phyloP scores from a whole-genome alignment of 2,888 invertebrate species.

The Drosophila mimetica region DNA sequence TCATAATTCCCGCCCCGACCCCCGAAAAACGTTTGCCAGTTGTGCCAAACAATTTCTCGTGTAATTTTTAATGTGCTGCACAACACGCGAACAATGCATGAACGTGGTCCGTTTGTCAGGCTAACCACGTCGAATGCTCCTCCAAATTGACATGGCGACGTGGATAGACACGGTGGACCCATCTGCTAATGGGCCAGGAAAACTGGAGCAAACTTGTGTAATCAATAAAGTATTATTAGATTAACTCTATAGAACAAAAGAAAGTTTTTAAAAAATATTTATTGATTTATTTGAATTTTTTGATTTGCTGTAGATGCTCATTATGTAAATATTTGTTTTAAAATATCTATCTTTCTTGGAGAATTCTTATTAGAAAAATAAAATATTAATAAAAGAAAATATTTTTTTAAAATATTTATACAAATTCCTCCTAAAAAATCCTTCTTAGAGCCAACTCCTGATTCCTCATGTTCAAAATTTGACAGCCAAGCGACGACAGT shows the following conservation, averaged over 20 bases:
- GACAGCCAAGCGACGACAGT: slow-evolving; percentile 13
- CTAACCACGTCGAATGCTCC: slow-evolving; percentile 18
- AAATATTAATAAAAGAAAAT: too few relatives aligned
- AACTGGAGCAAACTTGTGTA: neutral
- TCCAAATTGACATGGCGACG: slow-evolving; percentile 15
- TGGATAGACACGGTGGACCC: slow-evolving; percentile 2
- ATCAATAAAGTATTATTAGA: neutral
- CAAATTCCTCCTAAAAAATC: too few relatives aligned
- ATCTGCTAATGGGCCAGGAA: slow-evolving; percentile 24
- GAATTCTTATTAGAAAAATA: too few relatives aligned
- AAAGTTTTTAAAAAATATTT: too few relatives aligned
- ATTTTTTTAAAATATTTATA: too few relatives aligned
- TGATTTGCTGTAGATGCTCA: neutral
- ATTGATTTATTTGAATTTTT: neutral
- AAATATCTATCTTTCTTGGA: too few relatives aligned
- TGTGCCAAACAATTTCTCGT: slow-evolving; percentile 61
- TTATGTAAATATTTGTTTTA: too few relatives aligned
- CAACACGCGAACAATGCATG: slow-evolving; percentile 36
- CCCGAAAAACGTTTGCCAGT: slow-evolving; percentile 31
- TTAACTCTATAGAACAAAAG: too few relatives aligned
- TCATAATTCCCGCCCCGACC: slow-evolving; percentile 50
- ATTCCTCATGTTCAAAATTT: neutral
- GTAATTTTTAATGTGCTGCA: slow-evolving; percentile 66
- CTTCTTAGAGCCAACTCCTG: neutral
- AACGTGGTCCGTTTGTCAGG: slow-evolving; percentile 43